Conservation (phyloP, 2,113 vertebrate genomes). For the Okapia johnstoni region DNA sequence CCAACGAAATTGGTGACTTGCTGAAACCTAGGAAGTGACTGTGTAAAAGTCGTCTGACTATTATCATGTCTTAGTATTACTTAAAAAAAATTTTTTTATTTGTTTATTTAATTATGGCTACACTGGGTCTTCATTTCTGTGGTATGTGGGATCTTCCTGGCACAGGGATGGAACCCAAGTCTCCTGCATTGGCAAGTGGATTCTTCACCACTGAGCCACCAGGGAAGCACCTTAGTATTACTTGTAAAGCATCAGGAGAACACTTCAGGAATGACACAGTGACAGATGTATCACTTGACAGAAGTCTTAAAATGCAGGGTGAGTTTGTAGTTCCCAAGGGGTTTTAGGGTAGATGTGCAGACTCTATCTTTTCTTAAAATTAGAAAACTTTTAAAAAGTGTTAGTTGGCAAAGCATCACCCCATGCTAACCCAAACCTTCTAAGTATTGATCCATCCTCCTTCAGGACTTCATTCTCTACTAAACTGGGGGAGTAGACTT, state of each 20-base stretch:
- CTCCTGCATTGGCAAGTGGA: not conserved
- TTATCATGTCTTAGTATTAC: no score
- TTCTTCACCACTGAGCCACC: not conserved
- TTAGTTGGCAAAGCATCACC: conserved; percentile 63
- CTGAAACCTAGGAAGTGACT: not conserved
- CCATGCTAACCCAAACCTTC: conserved; percentile 91
- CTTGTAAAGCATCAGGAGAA: not conserved
- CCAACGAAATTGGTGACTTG: not conserved
- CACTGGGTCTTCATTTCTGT: not conserved
- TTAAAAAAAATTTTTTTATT: not conserved
- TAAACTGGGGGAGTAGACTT: conserved; percentile 87
- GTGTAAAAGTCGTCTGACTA: not conserved
- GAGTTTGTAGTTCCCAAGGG: not conserved
- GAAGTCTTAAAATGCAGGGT: not conserved
- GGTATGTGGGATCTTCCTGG: not conserved
- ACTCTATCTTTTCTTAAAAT: not conserved
- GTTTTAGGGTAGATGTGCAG: no score
- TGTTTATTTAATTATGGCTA: not conserved
- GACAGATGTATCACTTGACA: not conserved
- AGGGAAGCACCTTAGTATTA: not conserved
- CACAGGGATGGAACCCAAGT: not conserved
- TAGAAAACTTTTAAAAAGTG: not conserved
- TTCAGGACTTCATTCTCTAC: conserved; percentile 88
- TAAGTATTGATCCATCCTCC: conserved; percentile 93
- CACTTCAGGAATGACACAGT: not conserved